Percentiles rank a stretch among this genome's conserved stretches.
Evolutionary conservation across 2,113 vertebrate species (phyloP).

Genomic region (Balaenoptera acutorostrata): DNA sequence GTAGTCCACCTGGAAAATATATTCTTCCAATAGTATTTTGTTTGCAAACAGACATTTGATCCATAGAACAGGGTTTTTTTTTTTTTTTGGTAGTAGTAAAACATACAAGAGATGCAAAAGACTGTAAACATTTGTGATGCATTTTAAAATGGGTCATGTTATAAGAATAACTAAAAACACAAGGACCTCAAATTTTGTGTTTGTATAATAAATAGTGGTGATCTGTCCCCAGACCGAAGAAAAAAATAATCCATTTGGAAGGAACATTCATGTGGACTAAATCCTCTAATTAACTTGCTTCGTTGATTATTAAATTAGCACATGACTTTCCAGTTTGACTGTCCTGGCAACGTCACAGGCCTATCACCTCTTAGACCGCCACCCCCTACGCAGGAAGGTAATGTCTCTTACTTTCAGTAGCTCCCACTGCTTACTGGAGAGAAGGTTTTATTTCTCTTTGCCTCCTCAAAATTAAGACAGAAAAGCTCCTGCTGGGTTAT

Average conservation of each 20-base stretch:
- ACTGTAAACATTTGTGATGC: neutral
- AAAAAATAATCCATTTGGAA: neutral
- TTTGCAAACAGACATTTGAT: constrained; percentile 26
- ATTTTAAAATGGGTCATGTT: neutral
- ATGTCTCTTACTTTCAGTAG: neutral
- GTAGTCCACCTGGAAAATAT: neutral
- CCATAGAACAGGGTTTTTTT: neutral
- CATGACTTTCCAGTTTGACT: neutral
- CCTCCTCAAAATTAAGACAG: neutral
- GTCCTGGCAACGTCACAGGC: neutral
- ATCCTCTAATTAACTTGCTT: neutral
- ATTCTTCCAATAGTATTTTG: neutral
- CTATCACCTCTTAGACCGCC: neutral
- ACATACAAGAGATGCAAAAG: neutral
- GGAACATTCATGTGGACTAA: neutral
- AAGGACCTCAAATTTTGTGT: neutral
- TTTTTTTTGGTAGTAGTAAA: neutral
- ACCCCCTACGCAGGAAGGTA: rapidly evolving
- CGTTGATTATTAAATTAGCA: neutral
- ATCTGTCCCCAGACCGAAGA: neutral
- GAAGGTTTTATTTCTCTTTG: neutral
- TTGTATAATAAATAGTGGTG: neutral
- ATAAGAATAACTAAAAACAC: neutral
- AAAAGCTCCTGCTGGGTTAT: neutral
- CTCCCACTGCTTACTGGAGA: neutral